Base-by-base conservation (phyloP, 2,113 vertebrate genomes). In the Nansenia antarctica region DNA sequence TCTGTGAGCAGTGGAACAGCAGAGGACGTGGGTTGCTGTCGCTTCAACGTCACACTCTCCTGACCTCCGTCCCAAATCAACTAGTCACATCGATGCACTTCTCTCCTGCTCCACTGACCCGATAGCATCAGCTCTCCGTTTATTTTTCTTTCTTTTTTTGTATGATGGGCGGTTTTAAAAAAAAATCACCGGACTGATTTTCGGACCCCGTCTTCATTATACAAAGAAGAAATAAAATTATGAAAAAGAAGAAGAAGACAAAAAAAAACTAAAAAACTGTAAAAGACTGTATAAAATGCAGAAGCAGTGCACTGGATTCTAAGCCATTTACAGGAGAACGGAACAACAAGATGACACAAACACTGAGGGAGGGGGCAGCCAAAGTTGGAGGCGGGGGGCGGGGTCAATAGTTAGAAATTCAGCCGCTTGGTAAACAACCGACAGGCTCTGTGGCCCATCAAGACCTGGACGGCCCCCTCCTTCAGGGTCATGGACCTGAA, bases 231-330 rank as follows among this genome's bases (percentile, higher is more conserved):
- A 8, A 0, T n/a, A 47, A 37, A 37, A 37, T 11, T 5, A 5
- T 37, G 5, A 14, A 14, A n/a, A 7, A n/a, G 45, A 15, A 49
- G 45, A 2, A 49, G 12, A 15, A n/a, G n/a, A n/a, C n/a, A n/a
- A n/a, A 47, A 8, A 0, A 47, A 37, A 37, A 37, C 35, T 5
- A 5, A 5, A 7, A 14, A 14, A n/a, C 12, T 49, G 45, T n/a
- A 49, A n/a, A 2, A 49, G 12, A 15, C 9, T 7, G 14, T 39
- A 9, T 39, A 42, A 42, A 42, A 42, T 42, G 1, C 4, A 49
- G 82, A 89, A 84, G 82, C 80, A 82, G 86, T 84, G 85, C 85
- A 89, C 85, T 88, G 88, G 87, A 91, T 86, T 86, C 78, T 79
- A 92, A 92, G 89, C 90, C 90, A 90, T 91, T 83, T 37, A 66